Base-by-base conservation (phyloP, 2,888 invertebrate species). In the Auanema sp. region DNA sequence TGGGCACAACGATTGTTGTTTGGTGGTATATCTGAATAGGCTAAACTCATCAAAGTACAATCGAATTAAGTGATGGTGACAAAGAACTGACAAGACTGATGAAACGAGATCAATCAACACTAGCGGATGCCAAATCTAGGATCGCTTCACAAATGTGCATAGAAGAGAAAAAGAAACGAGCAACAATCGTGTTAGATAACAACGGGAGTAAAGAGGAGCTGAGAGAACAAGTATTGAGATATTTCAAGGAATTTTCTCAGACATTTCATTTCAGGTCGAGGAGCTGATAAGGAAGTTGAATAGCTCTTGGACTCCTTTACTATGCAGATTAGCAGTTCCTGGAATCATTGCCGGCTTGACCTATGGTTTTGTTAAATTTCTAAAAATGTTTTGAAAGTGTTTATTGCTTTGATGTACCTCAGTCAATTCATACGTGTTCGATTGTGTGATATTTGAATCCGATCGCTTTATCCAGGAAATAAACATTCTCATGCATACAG, bases 121-220 rank as follows among this genome's bases (percentile, higher is more conserved):
- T 66, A 56, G 68, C 66, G 14, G 71, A 79, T 25, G 81, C 81
- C 0, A 62, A 66, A 41, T 59, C 75, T 1, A 33, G 80, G 18
- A 78, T 81, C 43, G 58, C 58, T 18, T 59, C 79, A 8, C 81
- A 81, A 61, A 76, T 81, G 78, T 25, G 67, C 61, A 52, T 80
- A 50, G 70, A 71, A 52, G 71, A 72, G 56, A 69, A 69, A 53
- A 71, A 69, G 61, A 65, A 65, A 42, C 60, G 70, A 10, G 81
- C 78, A 3, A 71, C 68, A 8, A 74, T 71, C 47, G 67, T 78
- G 25, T 64, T 81, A 49, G 77, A 79, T 58, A 81, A 81, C 64
- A 78, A 79, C 43, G 78, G 77, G 41, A 65, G 62, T 50, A 60
- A 66, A 1, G 76, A 74, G 41, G 68, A 76, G 50, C 49, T 76